A percentile compares a stretch with the other conserved stretches of the same genome.
Conservation (phyloP, 2,888 invertebrate species). For the Troides oblongomaculatus region DNA sequence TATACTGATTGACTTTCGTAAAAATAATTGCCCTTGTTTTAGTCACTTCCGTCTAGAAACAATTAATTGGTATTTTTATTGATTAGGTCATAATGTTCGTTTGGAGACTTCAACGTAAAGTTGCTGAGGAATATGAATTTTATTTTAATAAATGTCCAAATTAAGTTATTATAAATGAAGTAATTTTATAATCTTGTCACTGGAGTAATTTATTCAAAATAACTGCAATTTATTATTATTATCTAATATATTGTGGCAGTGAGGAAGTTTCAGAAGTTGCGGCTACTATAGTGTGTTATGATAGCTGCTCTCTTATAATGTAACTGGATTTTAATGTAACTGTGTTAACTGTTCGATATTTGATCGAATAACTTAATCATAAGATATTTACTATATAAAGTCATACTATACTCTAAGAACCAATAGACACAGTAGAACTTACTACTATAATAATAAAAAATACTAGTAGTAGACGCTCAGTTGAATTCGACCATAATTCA, state of each 20-base stretch:
- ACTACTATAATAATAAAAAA: too few species aligned
- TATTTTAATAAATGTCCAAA: neutral
- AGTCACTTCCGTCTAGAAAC: conserved; percentile 12
- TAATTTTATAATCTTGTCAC: neutral
- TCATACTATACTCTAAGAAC: too few species aligned
- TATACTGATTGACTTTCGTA: conserved; percentile 23
- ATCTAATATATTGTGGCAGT: neutral
- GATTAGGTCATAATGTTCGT: conserved; percentile 4
- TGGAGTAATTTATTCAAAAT: neutral
- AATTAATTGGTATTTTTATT: conserved; percentile 17
- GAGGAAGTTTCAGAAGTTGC: neutral
- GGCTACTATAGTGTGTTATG: neutral
- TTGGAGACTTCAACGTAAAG: conserved; percentile 17
- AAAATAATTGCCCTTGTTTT: conserved; percentile 17
- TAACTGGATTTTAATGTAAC: too few species aligned
- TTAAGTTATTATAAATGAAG: neutral
- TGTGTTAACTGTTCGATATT: too few species aligned
- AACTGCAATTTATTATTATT: neutral
- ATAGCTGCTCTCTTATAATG: too few species aligned
- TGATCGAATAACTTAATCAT: too few species aligned
- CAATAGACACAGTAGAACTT: too few species aligned
- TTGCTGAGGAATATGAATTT: neutral
- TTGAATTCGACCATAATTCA: too few species aligned
- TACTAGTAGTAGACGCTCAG: too few species aligned
- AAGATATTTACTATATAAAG: too few species aligned